Evolutionary conservation across 2,888 invertebrate genomes (phyloP), one percentile per base, ranked within the genome.

Genomic region (Drosophila picticornis): DNA sequence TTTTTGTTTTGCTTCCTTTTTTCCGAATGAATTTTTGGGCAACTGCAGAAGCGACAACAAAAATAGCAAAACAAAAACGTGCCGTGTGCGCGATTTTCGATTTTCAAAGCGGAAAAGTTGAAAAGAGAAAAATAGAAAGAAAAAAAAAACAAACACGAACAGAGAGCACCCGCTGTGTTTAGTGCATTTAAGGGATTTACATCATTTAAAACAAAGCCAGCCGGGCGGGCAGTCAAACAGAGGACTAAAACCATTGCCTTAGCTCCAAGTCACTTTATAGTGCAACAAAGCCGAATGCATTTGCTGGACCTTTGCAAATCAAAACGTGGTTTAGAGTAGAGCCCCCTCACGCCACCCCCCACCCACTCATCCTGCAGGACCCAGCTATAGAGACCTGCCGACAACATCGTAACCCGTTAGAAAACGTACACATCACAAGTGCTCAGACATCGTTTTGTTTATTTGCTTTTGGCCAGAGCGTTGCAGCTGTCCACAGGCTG

Each of bases 161-260:
- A 40, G 43, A 40, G 55, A 43, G 62, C 66, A 66, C 67, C 76
- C 77, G 81, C 75, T 77, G 87, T 77, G 84, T 75, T 87, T 80
- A 84, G 88, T 62, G 87, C 80, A 79, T 87, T 89, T 88, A 77
- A 80, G 64, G 77, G 87, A 88, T 88, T 88, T 88, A 76, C 90
- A 89, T 88, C 89, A 89, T 87, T 89, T 84, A 85, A 74, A 72
- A 72, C 73, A 74, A 74, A 68, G 74, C 69, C 69, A 29, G 56
- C 27, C 38, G 29, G n/a, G 63, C 43, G n/a, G 13, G 31, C 25
- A 55, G 36, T 16, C 7, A 40, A 50, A 36, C 53, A 36, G 51
- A 19, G 51, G 43, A 55, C 61, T 57, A 50, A 58, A 66, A 36
- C 50, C 48, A 52, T 59, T 61, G 67, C 57, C 69, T 31, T 55